phyloP scores from a whole-genome alignment of 2,113 vertebrate genomes.

The Guaruba guarouba region DNA sequence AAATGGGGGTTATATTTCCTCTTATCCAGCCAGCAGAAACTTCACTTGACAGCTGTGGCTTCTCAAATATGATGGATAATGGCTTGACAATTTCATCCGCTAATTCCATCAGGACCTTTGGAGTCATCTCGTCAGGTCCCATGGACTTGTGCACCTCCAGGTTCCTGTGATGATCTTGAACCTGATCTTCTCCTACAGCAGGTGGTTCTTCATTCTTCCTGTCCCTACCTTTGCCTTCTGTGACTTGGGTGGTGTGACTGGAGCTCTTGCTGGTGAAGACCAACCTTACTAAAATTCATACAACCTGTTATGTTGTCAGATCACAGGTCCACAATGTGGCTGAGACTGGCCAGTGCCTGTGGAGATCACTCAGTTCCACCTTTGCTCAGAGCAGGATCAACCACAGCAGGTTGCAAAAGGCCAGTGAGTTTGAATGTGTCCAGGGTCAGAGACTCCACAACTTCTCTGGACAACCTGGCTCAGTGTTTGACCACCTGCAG shows the following conservation, averaged over 20 bases:
- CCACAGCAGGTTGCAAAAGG: background rate
- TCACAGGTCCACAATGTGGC: background rate
- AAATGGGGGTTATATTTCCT: too few relatives aligned
- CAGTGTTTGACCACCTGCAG: background rate
- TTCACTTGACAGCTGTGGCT: too few relatives aligned
- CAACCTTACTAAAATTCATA: background rate
- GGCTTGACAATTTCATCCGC: too few relatives aligned
- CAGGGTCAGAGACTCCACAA: background rate
- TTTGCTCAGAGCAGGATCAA: background rate
- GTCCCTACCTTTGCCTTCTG: background rate
- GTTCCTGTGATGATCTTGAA: background rate
- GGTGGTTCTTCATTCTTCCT: background rate
- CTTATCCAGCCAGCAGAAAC: too few relatives aligned
- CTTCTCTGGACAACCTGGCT: background rate
- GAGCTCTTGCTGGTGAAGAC: background rate
- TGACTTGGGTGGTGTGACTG: background rate
- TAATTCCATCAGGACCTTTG: too few relatives aligned
- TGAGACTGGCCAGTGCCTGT: background rate
- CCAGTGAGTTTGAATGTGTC: background rate
- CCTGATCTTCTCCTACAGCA: background rate
- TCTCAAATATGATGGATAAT: too few relatives aligned
- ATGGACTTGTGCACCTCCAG: too few relatives aligned
- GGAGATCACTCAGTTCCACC: fast-evolving
- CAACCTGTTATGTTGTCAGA: background rate
- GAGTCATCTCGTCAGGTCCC: too few relatives aligned